Evolutionary conservation across 2,888 invertebrate genomes (phyloP).

Genomic region (Phengaris alcon): DNA sequence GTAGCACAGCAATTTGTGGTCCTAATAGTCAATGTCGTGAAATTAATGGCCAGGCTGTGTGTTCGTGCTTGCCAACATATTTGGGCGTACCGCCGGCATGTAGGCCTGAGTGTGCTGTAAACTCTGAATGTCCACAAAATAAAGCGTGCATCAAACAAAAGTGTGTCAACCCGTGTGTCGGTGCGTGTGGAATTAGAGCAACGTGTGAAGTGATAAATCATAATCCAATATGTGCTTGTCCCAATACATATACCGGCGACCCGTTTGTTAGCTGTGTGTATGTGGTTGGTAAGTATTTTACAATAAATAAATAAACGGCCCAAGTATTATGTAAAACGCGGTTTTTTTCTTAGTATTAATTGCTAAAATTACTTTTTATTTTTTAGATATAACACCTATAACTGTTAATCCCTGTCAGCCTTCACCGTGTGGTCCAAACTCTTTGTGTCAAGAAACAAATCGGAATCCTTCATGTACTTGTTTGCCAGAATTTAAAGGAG

Average conservation of each 20-base stretch:
- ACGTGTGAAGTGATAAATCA: conserved; percentile 85
- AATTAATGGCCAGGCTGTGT: conserved; percentile 83
- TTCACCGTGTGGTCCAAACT: conserved; percentile 89
- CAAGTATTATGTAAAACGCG: neutral
- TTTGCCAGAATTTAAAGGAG: conserved; percentile 82
- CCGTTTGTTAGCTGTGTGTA: conserved; percentile 79
- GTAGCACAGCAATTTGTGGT: conserved; percentile 86
- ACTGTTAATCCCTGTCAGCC: conserved; percentile 84
- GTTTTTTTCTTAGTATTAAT: neutral
- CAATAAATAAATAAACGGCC: neutral
- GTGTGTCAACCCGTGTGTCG: conserved; percentile 86
- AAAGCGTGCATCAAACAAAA: conserved; percentile 85
- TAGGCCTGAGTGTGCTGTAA: conserved; percentile 85
- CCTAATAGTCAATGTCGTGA: conserved; percentile 83
- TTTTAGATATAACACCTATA: conserved; percentile 50
- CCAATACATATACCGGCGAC: conserved; percentile 82
- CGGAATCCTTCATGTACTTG: conserved; percentile 87
- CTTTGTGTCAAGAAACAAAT: conserved; percentile 84
- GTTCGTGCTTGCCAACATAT: conserved; percentile 85
- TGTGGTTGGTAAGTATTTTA: conserved; percentile 54
- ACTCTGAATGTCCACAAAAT: conserved; percentile 84
- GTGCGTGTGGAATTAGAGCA: conserved; percentile 83
- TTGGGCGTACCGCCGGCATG: conserved; percentile 86
- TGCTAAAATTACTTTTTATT: neutral
- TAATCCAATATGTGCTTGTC: conserved; percentile 86